phyloP scores from a whole-genome alignment of 2,113 vertebrate species.

The Neodon shergylaensis region DNA sequence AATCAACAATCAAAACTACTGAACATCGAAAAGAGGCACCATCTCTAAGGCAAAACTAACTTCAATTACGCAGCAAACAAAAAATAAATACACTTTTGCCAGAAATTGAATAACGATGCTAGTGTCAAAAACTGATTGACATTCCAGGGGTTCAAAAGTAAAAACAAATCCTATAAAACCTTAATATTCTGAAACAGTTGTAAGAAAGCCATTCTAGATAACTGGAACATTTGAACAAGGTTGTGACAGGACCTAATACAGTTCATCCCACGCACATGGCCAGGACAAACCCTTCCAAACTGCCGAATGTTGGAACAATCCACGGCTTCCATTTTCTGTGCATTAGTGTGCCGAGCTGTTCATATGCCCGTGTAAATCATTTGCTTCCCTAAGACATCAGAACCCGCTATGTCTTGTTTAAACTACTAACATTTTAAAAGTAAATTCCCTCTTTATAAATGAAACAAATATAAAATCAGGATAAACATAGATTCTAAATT shows the following conservation, averaged over 20 bases:
- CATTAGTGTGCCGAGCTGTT: background rate
- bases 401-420: background rate
- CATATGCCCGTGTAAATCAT: background rate
- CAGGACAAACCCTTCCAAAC: background rate
- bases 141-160: background rate
- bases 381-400: background rate
- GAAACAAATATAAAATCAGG: background rate
- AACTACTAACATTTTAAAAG: background rate
- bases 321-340: background rate
- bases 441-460: background rate
- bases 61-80: background rate
- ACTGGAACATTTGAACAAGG: background rate
- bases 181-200: background rate
- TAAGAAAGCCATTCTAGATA: background rate
- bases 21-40: background rate
- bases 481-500: slow-evolving; percentile 12
- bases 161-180: background rate
- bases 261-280: background rate
- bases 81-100: background rate
- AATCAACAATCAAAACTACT: background rate
- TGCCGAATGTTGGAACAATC: background rate
- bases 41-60: background rate
- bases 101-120: fast-evolving
- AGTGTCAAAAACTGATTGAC: background rate
- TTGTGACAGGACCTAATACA: background rate